Percentiles rank a stretch among this genome's conserved stretches.
Evolutionary conservation across 1,140 invertebrate species (phyloP).

Genomic region (Globodera ellingtonae): DNA sequence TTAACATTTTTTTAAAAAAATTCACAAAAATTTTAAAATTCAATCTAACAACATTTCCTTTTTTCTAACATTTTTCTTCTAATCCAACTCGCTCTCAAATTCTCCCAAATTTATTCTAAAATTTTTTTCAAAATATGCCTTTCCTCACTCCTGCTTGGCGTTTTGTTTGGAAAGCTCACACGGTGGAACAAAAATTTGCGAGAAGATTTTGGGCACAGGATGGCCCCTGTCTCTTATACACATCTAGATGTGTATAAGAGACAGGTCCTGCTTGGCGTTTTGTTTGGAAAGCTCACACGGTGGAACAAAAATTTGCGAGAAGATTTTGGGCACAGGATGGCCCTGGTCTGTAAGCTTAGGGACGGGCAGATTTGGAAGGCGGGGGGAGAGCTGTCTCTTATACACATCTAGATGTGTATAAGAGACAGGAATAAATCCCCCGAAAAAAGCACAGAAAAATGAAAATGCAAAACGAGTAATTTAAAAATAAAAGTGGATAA

Average conservation of each 20-base stretch:
- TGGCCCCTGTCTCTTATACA: no score
- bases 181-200: neutral
- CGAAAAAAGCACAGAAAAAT: neutral
- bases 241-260: no score
- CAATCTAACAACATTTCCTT: neutral
- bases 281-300: neutral
- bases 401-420: no score
- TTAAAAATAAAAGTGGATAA: no score
- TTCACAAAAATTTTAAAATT: no score
- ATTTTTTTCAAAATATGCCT: no score
- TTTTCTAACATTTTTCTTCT: no score
- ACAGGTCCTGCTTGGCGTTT: neutral
- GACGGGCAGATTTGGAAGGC: neutral
- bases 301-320: neutral
- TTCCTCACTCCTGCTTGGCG: neutral
- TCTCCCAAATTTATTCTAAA: neutral
- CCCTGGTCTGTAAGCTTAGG: neutral
- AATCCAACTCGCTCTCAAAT: no score
- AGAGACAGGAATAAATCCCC: neutral
- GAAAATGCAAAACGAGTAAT: neutral
- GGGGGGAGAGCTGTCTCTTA: no score
- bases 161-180: neutral
- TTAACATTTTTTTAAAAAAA: no score
- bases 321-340: neutral
- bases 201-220: no score